Base-by-base conservation (phyloP, 2,888 invertebrate genomes). In the Megalurothrips usitatus region DNA sequence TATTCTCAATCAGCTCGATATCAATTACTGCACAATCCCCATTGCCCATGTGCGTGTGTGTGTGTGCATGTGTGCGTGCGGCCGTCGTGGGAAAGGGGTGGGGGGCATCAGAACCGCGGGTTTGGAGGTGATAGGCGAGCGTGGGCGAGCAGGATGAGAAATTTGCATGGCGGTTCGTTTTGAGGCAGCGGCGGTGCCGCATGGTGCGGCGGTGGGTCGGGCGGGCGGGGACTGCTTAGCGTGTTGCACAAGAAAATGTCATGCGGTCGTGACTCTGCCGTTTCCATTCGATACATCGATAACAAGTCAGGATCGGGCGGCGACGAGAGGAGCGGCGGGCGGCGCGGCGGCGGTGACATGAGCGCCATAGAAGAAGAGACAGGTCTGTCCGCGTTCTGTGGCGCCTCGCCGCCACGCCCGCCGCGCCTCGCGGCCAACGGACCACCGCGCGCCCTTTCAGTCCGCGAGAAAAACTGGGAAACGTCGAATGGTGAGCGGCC, bases 231-330 rank as follows among this genome's bases (percentile, higher is more conserved):
- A 8, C 68, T 68, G 11, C 34, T 43, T n/a, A 9, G 68, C 11
- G 23, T 23, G 68, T 68, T 68, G 68, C 68, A 68, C 68, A 68
- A 68, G 68, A 68, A 23, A 68, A 68, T 68, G 68, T 68, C 68
- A 68, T 68, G 68, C 68, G n/a, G 68, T 68, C 68, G 68, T 68
- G 68, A n/a, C 68, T 4, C 68, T 23, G 68, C 68, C 68, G 23
- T 68, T 68, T 11, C 68, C 23, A 23, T 68, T 68, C 68, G 68
- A 68, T 68, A 68, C 68, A 68, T 68, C 68, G 68, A 68, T 23
- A 11, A 11, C 68, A 63, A 23, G 9, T 19, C 19, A 11, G 23
- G 23, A 0, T 19, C 68, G 68, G 17, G 17, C 19, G n/a, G 58
- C 19, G n/a, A 6, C 58, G 14, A 19, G 14, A 58, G 19, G 17